Conservation (phyloP, 2,888 invertebrate species). For the Leptinotarsa rubiginosa region DNA sequence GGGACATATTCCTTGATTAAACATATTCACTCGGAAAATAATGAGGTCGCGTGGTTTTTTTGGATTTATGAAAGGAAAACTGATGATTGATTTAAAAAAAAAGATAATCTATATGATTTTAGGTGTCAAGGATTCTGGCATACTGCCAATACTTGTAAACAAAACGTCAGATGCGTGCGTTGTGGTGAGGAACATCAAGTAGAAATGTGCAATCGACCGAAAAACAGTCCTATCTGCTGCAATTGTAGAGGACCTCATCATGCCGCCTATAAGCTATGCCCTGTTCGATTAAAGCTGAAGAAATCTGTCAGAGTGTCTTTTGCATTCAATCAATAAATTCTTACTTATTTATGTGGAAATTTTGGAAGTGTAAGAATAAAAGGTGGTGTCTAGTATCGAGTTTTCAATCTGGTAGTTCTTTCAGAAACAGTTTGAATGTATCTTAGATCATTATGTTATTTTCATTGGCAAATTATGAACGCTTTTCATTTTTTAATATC, state of each 20-base stretch:
- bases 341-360: not conserved
- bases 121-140: conserved; percentile 71
- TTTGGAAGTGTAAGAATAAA: not conserved
- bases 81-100: not conserved
- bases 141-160: conserved; percentile 67
- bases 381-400: not conserved
- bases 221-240: conserved; percentile 68
- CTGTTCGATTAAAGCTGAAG: conserved; percentile 66
- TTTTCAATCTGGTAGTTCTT: not conserved
- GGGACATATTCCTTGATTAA: too few relatives aligned
- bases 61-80: not conserved
- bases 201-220: conserved; percentile 66
- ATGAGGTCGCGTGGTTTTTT: too few relatives aligned
- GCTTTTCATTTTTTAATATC: too few relatives aligned
- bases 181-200: conserved; percentile 70
- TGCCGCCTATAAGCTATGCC: conserved; percentile 68
- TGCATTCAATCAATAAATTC: conserved; percentile 29
- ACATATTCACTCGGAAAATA: too few relatives aligned
- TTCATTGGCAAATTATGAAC: too few relatives aligned
- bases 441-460: too few relatives aligned
- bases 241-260: conserved; percentile 70
- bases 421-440: too few relatives aligned
- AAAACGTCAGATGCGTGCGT: conserved; percentile 67
- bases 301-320: conserved; percentile 58
- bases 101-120: conserved; percentile 4